Percentiles rank a stretch among this genome's conserved stretches.
phyloP scores from a whole-genome alignment of 2,888 invertebrate species.

The Philereme vetulata region DNA sequence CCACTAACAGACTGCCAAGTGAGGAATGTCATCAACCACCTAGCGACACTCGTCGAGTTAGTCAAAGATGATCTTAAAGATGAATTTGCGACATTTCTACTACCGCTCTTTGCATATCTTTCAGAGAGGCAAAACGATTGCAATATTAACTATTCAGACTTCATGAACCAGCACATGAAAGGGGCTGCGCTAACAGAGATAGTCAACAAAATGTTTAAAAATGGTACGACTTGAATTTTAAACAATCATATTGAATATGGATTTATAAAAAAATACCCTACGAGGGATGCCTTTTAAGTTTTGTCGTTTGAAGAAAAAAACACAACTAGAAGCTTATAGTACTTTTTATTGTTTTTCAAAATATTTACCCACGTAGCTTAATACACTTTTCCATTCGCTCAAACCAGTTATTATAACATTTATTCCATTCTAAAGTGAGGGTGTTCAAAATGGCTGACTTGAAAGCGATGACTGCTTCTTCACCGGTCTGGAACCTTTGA shows the following conservation, averaged over 20 bases:
- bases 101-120: slow-evolving; percentile 65
- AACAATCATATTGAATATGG: not conserved
- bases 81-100: slow-evolving; percentile 49
- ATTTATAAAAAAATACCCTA: not conserved
- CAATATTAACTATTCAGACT: slow-evolving; percentile 43
- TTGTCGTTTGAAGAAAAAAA: too few species aligned
- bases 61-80: slow-evolving; percentile 50
- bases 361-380: too few species aligned
- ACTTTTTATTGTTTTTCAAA: too few species aligned
- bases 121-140: slow-evolving; percentile 54
- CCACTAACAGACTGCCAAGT: slow-evolving; percentile 58
- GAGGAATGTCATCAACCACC: slow-evolving; percentile 47
- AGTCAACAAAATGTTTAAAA: slow-evolving; percentile 36
- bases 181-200: slow-evolving; percentile 20
- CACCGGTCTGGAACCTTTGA: too few species aligned
- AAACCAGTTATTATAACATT: too few species aligned
- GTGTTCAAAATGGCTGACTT: too few species aligned
- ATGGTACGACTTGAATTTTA: slow-evolving; percentile 26
- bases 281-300: too few species aligned
- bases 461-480: too few species aligned
- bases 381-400: too few species aligned
- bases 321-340: too few species aligned
- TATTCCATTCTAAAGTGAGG: too few species aligned
- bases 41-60: slow-evolving; percentile 49
- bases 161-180: slow-evolving; percentile 22